These are phyloP conservation scores for Palythoa grandis DNA, from an alignment of 92 coral and sea anemone species.

Conservation along the genomic window DNA sequence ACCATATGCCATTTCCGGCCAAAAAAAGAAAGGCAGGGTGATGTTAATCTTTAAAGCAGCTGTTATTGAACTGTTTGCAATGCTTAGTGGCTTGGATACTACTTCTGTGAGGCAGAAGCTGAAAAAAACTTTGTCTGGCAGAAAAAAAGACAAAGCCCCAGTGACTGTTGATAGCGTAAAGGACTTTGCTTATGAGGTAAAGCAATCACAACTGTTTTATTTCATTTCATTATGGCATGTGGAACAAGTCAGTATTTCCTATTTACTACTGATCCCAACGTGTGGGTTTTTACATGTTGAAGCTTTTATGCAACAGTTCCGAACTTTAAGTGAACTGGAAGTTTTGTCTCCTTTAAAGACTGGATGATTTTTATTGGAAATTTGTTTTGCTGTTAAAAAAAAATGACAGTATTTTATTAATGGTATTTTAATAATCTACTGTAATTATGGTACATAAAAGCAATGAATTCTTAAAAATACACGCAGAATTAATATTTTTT, in stretches of 20 bases:
- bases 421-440: too few species aligned
- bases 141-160: slow-evolving; percentile 60
- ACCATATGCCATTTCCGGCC: slow-evolving; percentile 58
- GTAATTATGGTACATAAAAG: too few species aligned
- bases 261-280: slow-evolving; percentile 46
- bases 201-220: slow-evolving; percentile 56
- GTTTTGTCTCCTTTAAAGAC: slow-evolving; percentile 1
- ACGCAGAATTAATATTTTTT: too few species aligned
- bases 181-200: slow-evolving; percentile 57
- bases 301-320: neutral
- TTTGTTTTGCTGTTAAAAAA: too few species aligned
- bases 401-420: too few species aligned
- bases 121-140: slow-evolving; percentile 52
- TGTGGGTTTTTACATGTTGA: neutral
- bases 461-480: too few species aligned
- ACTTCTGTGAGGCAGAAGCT: slow-evolving; percentile 55
- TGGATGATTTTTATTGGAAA: neutral
- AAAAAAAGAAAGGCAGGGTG: slow-evolving; percentile 61
- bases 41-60: slow-evolving; percentile 64
- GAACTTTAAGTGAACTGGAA: slow-evolving; percentile 9
- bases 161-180: slow-evolving; percentile 54
- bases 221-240: slow-evolving; percentile 74
- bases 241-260: slow-evolving; percentile 74
- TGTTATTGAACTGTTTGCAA: slow-evolving; percentile 50
- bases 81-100: slow-evolving; percentile 58